Evolutionary conservation across 2,797 vertebrate genomes (phyloP).

Genomic region (Falco biarmicus): DNA sequence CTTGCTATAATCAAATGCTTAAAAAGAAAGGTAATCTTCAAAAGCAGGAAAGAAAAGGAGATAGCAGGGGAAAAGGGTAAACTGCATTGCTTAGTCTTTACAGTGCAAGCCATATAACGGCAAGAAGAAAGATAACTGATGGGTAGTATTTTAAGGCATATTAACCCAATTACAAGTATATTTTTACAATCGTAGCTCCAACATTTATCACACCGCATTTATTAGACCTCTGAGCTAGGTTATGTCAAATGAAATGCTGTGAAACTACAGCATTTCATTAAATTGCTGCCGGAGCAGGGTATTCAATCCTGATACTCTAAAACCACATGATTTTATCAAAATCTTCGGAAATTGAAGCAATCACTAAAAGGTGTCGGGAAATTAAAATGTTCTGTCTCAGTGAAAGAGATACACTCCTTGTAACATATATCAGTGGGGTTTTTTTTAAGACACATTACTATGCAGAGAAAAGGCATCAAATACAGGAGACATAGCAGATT

Average conservation of each 20-base stretch:
- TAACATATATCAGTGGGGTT: slow-evolving; percentile 85
- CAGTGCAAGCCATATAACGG: slow-evolving; percentile 69
- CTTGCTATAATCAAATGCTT: slow-evolving; percentile 1
- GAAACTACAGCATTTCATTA: slow-evolving; percentile 86
- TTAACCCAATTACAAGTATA: slow-evolving; percentile 98
- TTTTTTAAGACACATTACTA: slow-evolving; percentile 85
- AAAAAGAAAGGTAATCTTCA: neutral
- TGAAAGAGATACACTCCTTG: slow-evolving; percentile 88
- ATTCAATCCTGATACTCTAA: slow-evolving; percentile 86
- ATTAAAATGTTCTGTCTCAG: slow-evolving; percentile 90
- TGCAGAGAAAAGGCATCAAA: slow-evolving; percentile 82
- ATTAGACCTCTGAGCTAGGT: slow-evolving; percentile 86
- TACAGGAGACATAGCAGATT: slow-evolving; percentile 72
- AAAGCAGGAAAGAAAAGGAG: slow-evolving; percentile 8
- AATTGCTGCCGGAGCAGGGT: slow-evolving; percentile 77
- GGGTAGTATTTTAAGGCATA: slow-evolving; percentile 98
- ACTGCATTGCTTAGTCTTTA: slow-evolving; percentile 56
- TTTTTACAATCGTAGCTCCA: slow-evolving; percentile 88
- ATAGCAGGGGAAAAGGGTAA: slow-evolving; percentile 28
- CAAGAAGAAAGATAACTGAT: slow-evolving; percentile 89
- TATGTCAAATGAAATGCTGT: slow-evolving; percentile 82
- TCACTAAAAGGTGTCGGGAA: slow-evolving; percentile 92
- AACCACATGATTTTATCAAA: slow-evolving; percentile 94
- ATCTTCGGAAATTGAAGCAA: slow-evolving; percentile 94
- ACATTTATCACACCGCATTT: slow-evolving; percentile 90